Evolutionary conservation across 2,888 invertebrate genomes (phyloP).

Genomic region (Drosophila hamatofila): DNA sequence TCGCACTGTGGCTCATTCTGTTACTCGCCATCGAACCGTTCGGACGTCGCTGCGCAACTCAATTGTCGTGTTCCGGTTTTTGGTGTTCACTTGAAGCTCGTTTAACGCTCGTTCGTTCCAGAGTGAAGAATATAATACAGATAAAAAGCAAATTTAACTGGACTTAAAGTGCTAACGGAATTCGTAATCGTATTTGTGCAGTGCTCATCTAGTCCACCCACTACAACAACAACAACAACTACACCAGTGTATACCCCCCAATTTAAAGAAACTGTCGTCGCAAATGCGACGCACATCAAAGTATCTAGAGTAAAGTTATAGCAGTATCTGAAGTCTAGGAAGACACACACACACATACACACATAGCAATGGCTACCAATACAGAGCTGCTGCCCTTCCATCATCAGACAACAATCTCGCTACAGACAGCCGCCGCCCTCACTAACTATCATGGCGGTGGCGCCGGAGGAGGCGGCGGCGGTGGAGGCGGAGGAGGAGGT

Average conservation of each 20-base stretch:
- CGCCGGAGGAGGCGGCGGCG: constrained; percentile 54
- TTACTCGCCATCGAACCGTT: constrained; percentile 75
- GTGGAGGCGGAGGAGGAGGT: constrained; percentile 65
- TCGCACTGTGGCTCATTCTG: constrained; percentile 72
- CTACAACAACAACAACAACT: no score
- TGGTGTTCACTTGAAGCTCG: constrained; percentile 28
- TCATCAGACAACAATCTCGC: constrained; percentile 84
- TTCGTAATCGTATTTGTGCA: constrained; percentile 10
- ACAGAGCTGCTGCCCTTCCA: constrained; percentile 84
- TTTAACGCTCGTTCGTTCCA: constrained; percentile 30
- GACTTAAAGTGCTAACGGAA: constrained; percentile 11
- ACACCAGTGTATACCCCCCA: constrained; percentile 8
- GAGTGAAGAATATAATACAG: constrained; percentile 27
- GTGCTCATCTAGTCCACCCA: constrained; percentile 30
- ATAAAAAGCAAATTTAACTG: constrained; percentile 21
- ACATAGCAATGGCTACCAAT: constrained; percentile 82
- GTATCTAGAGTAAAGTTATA: constrained; percentile 11
- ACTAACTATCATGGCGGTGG: constrained; percentile 83
- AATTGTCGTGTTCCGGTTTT: constrained; percentile 41
- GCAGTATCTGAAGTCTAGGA: constrained; percentile 5
- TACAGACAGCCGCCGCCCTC: constrained; percentile 83
- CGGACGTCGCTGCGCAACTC: constrained; percentile 68
- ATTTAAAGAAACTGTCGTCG: constrained; percentile 12
- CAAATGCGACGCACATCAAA: constrained; percentile 54
- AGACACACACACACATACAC: not conserved